phyloP scores from a whole-genome alignment of 2,797 vertebrate genomes.

The Darevskia nairensis region DNA sequence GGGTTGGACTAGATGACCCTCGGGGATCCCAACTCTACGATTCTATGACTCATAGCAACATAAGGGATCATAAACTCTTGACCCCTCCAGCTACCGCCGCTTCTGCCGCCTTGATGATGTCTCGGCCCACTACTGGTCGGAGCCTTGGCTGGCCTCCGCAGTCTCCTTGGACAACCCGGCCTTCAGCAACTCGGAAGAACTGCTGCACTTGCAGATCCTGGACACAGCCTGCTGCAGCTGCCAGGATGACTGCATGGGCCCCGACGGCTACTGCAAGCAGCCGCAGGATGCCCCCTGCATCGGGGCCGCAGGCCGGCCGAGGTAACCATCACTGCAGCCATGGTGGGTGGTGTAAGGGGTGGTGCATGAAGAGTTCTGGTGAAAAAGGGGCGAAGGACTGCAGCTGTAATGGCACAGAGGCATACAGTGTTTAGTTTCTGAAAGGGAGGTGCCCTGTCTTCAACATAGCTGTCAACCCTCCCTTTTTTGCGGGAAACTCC shows the following conservation, averaged over 20 bases:
- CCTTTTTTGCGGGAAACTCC: too few species aligned
- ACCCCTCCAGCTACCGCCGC: constrained; percentile 83
- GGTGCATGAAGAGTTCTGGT: not conserved
- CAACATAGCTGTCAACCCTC: too few species aligned
- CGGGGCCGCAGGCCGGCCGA: rapidly evolving
- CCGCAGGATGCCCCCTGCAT: rapidly evolving
- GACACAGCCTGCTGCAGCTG: constrained; percentile 85
- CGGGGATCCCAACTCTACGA: too few species aligned
- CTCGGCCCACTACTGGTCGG: constrained; percentile 86
- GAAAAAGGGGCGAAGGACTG: not conserved
- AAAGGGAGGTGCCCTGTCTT: too few species aligned
- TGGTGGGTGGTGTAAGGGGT: too few species aligned
- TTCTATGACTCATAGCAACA: too few species aligned
- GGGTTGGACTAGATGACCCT: too few species aligned
- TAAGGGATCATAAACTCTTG: too few species aligned
- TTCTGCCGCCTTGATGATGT: constrained; percentile 93
- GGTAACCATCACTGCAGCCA: constrained; percentile 7
- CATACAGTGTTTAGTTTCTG: too few species aligned
- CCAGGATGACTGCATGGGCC: constrained; percentile 77
- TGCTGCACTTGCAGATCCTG: constrained; percentile 85
- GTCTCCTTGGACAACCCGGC: constrained; percentile 89
- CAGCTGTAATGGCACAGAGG: too few species aligned
- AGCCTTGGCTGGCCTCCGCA: constrained; percentile 82
- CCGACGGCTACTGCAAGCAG: constrained; percentile 73
- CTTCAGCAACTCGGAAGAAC: constrained; percentile 88